Percentiles rank a stretch among this genome's conserved stretches.
Conservation (phyloP, 1,140 invertebrate species). For the Dryas iulia region DNA sequence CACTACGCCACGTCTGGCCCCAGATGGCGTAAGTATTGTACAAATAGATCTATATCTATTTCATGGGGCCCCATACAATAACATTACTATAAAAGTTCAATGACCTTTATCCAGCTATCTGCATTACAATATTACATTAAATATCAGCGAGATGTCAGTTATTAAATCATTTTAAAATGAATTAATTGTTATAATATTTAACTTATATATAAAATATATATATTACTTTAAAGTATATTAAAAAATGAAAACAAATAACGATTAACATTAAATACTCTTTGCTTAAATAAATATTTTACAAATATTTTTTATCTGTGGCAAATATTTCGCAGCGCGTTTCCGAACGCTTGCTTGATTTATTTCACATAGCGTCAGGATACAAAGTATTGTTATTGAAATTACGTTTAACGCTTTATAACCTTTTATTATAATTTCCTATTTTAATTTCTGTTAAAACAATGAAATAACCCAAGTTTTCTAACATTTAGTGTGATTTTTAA, state of each 20-base stretch:
- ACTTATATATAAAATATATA: background rate
- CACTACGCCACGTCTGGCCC: no score
- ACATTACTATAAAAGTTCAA: background rate
- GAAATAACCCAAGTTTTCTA: conserved; percentile 36
- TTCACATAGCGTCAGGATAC: conserved; percentile 39
- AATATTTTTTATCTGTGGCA: background rate
- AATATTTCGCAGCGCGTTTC: conserved; percentile 18
- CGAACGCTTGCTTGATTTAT: conserved; percentile 33
- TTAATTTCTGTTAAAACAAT: conserved; percentile 51
- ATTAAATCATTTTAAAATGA: background rate
- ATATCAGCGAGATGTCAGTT: background rate
- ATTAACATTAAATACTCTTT: no score
- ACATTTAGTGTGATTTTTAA: conserved; percentile 29
- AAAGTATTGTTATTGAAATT: conserved; percentile 58
- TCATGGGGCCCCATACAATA: background rate
- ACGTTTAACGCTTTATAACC: conserved; percentile 53
- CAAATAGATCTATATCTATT: background rate
- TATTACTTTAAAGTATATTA: no score
- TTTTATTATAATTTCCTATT: conserved; percentile 53
- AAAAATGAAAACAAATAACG: no score
- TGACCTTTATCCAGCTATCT: background rate
- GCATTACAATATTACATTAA: background rate
- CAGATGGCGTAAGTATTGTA: no score
- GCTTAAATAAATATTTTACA: background rate
- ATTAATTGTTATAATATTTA: background rate